Evolutionary conservation across 2,797 vertebrate species (phyloP).

Genomic region (Rachycentron canadum): DNA sequence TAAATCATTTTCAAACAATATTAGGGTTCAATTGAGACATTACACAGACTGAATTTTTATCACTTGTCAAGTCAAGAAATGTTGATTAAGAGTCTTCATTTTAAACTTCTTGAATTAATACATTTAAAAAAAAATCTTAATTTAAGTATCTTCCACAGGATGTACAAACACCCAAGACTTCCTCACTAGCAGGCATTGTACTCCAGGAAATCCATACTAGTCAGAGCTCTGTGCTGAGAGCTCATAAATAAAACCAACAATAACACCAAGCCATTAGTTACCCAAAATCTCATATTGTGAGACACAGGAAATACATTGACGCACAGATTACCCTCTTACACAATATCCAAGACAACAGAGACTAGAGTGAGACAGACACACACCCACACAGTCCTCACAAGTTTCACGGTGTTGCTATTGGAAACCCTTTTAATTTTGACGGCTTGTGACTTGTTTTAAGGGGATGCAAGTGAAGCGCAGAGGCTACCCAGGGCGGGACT

Average conservation of each 20-base stretch:
- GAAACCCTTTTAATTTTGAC: slow-evolving; percentile 69
- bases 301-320: slow-evolving; percentile 64
- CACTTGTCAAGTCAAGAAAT: neutral
- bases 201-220: neutral
- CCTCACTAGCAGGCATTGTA: neutral
- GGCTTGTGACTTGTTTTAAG: slow-evolving; percentile 59
- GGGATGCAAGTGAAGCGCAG: slow-evolving; percentile 45
- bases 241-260: slow-evolving; percentile 36
- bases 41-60: neutral
- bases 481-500: slow-evolving; percentile 54
- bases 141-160: neutral
- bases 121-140: neutral
- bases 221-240: slow-evolving; percentile 12
- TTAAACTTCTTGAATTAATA: neutral
- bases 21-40: neutral
- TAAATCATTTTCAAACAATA: too few relatives aligned
- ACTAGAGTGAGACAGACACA: slow-evolving; percentile 18
- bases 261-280: slow-evolving; percentile 27
- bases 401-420: slow-evolving; percentile 71
- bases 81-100: neutral
- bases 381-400: slow-evolving; percentile 8
- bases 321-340: slow-evolving; percentile 31
- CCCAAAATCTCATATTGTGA: slow-evolving; percentile 39
- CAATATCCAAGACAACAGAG: slow-evolving; percentile 36
- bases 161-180: neutral